These are phyloP conservation scores for Clinocottus analis DNA, from an alignment of 2,113 vertebrate species.

Conservation along the genomic window DNA sequence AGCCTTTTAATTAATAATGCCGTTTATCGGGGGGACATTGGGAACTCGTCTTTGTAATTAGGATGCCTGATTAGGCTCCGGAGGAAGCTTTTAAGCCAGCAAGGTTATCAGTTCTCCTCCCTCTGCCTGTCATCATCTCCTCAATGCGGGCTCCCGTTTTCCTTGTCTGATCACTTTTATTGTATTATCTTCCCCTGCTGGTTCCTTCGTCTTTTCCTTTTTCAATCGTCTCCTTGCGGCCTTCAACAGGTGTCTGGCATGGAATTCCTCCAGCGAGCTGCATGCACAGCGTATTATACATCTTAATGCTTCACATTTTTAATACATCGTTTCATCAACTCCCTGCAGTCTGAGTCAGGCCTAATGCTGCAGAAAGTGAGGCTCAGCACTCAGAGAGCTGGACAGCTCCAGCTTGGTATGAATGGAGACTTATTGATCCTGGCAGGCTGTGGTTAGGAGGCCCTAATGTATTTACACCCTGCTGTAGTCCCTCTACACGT, in stretches of 20 bases:
- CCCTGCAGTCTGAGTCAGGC: slow-evolving; percentile 9
- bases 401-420: slow-evolving; percentile 73
- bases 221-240: slow-evolving; percentile 16
- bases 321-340: slow-evolving; percentile 2
- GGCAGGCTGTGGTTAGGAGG: slow-evolving; percentile 51
- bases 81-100: slow-evolving; percentile 84
- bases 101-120: slow-evolving; percentile 84
- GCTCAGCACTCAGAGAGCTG: slow-evolving; percentile 66
- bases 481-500: slow-evolving; percentile 51
- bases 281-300: background rate
- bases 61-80: slow-evolving; percentile 81
- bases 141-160: slow-evolving; percentile 54
- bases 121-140: slow-evolving; percentile 78
- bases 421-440: slow-evolving; percentile 78
- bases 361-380: slow-evolving; percentile 28
- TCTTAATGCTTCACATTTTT: slow-evolving; percentile 8
- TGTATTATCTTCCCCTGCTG: slow-evolving; percentile 58
- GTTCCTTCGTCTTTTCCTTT: slow-evolving; percentile 29
- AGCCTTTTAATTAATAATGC: slow-evolving; percentile 86
- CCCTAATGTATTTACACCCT: slow-evolving; percentile 72
- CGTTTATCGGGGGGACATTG: slow-evolving; percentile 77
- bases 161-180: slow-evolving; percentile 63
- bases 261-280: slow-evolving; percentile 20
- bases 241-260: slow-evolving; percentile 64
- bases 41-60: slow-evolving; percentile 81